phyloP scores from a whole-genome alignment of 2,888 invertebrate genomes.

The Tipula helvola region DNA sequence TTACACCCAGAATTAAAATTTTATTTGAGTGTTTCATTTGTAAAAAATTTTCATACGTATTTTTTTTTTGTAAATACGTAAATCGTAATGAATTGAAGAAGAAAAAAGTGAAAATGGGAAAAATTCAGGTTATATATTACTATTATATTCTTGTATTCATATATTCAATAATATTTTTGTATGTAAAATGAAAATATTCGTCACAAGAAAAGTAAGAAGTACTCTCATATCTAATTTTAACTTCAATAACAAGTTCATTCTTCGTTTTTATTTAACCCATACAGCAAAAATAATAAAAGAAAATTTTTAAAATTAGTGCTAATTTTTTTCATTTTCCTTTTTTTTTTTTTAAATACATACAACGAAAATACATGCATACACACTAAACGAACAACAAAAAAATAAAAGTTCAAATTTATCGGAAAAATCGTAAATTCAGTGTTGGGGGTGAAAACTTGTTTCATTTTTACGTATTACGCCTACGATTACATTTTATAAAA shows the following conservation, averaged over 20 bases:
- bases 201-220: background rate
- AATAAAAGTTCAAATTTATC: background rate
- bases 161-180: background rate
- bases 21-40: background rate
- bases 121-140: background rate
- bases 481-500: background rate
- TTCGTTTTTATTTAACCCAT: background rate
- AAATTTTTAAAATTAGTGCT: background rate
- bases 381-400: background rate
- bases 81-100: background rate
- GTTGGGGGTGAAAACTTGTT: conserved; percentile 8
- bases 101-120: background rate
- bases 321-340: background rate
- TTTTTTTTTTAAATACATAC: background rate
- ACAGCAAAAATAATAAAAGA: background rate
- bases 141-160: background rate
- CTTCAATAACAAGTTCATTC: background rate
- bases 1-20: too few species aligned
- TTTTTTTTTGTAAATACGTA: background rate
- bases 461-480: background rate
- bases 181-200: background rate
- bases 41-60: background rate
- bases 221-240: background rate
- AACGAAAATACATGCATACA: background rate
- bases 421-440: background rate